phyloP scores from a whole-genome alignment of 2,888 invertebrate genomes.

The Liopterus haemorrhoidalis region DNA sequence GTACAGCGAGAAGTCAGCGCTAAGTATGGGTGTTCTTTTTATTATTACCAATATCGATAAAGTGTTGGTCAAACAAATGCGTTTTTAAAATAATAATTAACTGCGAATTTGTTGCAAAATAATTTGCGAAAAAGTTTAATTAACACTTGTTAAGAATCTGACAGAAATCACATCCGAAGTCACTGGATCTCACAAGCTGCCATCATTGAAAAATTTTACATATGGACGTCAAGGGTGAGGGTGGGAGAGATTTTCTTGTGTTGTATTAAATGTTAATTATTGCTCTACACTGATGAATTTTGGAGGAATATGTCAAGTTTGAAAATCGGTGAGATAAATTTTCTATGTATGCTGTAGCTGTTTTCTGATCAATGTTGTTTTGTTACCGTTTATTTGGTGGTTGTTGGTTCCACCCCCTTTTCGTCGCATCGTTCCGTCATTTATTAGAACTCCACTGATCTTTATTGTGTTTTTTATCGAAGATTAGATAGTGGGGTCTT shows the following conservation, averaged over 20 bases:
- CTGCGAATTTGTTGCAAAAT: no score
- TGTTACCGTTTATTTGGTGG: slow-evolving; percentile 22
- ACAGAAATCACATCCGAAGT: no score
- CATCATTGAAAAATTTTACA: slow-evolving; percentile 21
- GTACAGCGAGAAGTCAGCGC: no score
- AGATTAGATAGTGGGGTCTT: neutral
- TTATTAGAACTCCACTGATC: slow-evolving; percentile 7
- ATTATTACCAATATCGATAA: no score
- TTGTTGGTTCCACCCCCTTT: slow-evolving; percentile 43
- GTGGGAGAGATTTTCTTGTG: slow-evolving; percentile 24
- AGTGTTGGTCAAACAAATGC: no score
- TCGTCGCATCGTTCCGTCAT: slow-evolving; percentile 14
- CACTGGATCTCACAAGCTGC: slow-evolving; percentile 3
- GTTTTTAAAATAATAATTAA: no score
- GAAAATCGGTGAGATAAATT: slow-evolving; percentile 52
- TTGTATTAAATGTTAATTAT: slow-evolving; percentile 23
- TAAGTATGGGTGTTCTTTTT: no score
- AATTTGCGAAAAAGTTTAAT: no score
- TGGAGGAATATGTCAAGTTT: slow-evolving; percentile 56
- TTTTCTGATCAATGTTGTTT: slow-evolving; percentile 17
- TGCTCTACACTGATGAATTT: slow-evolving; percentile 39
- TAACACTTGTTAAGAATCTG: no score
- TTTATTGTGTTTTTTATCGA: slow-evolving; percentile 7
- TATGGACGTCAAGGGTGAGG: slow-evolving; percentile 20
- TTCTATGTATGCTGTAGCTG: slow-evolving; percentile 12